phyloP scores from a whole-genome alignment of 1,140 invertebrate species.

The Eciton burchellii region DNA sequence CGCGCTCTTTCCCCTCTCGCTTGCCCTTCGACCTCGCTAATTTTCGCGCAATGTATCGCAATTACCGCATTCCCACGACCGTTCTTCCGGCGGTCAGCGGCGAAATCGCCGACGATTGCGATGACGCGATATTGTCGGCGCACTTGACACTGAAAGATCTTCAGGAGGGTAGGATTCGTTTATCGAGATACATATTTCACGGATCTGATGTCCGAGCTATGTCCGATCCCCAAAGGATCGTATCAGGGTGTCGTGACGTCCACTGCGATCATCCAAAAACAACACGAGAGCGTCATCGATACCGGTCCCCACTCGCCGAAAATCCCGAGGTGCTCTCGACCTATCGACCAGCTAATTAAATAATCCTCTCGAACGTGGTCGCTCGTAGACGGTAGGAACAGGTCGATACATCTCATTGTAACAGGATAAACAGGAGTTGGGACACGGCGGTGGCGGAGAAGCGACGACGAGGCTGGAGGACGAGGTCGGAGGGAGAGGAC shows the following conservation, averaged over 20 bases:
- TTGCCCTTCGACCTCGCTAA: not conserved
- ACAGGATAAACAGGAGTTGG: slow-evolving; percentile 85
- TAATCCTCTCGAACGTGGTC: slow-evolving; percentile 81
- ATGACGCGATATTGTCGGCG: not conserved
- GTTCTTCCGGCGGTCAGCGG: slow-evolving; percentile 21
- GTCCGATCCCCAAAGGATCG: not conserved
- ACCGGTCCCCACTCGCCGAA: not conserved
- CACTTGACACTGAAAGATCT: slow-evolving; percentile 6
- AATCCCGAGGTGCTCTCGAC: slow-evolving; percentile 35
- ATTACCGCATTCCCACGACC: slow-evolving; percentile 41
- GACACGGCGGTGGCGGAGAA: slow-evolving; percentile 74
- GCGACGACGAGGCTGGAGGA: slow-evolving; percentile 21
- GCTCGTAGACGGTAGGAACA: slow-evolving; percentile 78
- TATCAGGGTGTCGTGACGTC: not conserved
- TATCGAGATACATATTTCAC: not conserved
- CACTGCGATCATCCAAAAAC: not conserved
- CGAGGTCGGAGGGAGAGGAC: slow-evolving; percentile 50
- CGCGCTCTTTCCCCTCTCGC: not conserved
- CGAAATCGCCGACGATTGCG: slow-evolving; percentile 6
- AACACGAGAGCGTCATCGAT: not conserved
- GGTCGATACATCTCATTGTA: slow-evolving; percentile 85
- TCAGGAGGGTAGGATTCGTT: not conserved
- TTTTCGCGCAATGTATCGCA: not conserved
- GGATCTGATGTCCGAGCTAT: not conserved
- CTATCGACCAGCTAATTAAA: slow-evolving; percentile 84